Base-by-base conservation (phyloP, 1,140 invertebrate species). In the Forficula auricularia region DNA sequence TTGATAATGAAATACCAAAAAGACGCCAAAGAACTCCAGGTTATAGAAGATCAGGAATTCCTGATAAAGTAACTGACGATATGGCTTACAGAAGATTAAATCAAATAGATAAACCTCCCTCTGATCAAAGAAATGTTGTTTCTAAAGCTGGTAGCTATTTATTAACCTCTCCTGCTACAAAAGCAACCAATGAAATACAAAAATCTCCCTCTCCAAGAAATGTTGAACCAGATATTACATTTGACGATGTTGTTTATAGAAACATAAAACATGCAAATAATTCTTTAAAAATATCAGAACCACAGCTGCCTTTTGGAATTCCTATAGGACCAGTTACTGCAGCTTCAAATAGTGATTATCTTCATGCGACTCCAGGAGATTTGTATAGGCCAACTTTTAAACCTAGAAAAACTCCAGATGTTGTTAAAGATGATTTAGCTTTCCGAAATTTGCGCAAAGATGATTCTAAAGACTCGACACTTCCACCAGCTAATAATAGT, bases 241-340 rank as follows among this genome's bases (percentile, higher is more conserved):
- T 72, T 9, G 87, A 91, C 57, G 87, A 91, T 60, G 73, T 89
- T 0, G 75, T 81, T 3, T 87, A 78, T 56, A 67, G 85, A 47
- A 84, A 75, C 50, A 73, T 85, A 40, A 75, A 75, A 52, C 72
- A 80, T 54, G 75, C 77, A 1, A 85, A 82, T 50, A 75, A 73
- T 54, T 71, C 70, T 12, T 60, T 77, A 18, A 79, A 75, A 54
- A 68, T 81, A 1, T 50, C 70, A 1, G 82, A 88, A 43, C 81
- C 79, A 6, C 85, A 89, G 54, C 85, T 83, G 18, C 83, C 82
- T 1, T 90, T 91, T 58, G 86, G 86, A 12, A 89, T 91, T 52
- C 85, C 86, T 0, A 53, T 89, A 8, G 80, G 80, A 3, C 84
- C 82, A 7, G 71, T 86, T 3, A 69, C 80, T 0, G 67, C 75